These are phyloP conservation scores for Tetranychus piercei DNA, from an alignment of 2,888 invertebrate genomes.

Conservation along the genomic window DNA sequence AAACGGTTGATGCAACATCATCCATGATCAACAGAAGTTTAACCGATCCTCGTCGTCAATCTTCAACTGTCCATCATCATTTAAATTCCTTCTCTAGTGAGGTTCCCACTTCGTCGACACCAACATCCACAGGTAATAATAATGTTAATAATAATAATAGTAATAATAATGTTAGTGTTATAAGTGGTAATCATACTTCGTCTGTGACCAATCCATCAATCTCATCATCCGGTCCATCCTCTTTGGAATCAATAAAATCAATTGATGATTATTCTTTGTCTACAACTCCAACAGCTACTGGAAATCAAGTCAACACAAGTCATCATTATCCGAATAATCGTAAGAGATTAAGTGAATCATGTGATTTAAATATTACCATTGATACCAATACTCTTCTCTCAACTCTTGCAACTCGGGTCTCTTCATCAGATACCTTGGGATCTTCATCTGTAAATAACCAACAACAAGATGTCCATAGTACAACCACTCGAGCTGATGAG, in stretches of 20 bases:
- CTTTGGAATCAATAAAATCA: constrained; percentile 8
- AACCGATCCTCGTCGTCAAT: constrained; percentile 18
- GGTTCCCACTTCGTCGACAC: constrained; percentile 1
- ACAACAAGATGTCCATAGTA: constrained; percentile 21
- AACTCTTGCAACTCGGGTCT: neutral
- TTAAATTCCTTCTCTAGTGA: neutral
- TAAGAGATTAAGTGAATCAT: neutral
- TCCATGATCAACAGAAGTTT: constrained; percentile 15
- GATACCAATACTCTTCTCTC: neutral
- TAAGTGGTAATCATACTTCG: constrained; percentile 14
- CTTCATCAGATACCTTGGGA: neutral
- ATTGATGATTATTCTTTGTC: neutral
- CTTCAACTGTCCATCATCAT: neutral
- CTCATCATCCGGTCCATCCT: constrained; percentile 13
- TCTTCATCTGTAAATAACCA: neutral
- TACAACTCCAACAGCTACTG: neutral
- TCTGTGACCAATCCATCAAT: constrained; percentile 9
- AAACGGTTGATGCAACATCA: constrained; percentile 15
- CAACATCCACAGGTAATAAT: constrained; percentile 14
- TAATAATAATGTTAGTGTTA: constrained; percentile 1
- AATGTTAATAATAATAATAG: constrained; percentile 14
- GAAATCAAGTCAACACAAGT: neutral
- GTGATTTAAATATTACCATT: neutral
- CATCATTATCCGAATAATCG: neutral
- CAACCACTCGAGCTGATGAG: constrained; percentile 15